Conservation (phyloP, 2,797 vertebrate genomes). For the Gallirallus australis region DNA sequence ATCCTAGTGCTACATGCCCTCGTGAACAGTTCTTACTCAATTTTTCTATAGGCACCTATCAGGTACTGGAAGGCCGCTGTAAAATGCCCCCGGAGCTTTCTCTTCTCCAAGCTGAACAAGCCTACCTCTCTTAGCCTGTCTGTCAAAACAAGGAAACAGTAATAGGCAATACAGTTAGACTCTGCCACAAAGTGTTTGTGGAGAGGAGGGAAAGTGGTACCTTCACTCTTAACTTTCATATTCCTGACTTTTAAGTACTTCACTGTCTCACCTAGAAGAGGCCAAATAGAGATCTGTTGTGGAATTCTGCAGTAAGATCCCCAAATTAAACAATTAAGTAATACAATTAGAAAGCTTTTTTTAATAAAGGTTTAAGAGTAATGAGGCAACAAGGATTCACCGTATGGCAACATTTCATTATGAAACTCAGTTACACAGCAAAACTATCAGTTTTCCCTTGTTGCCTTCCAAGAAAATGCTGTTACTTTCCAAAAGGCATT, state of each 20-base stretch:
- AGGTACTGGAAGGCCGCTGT: too few relatives aligned
- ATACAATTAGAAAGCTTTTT: conserved; percentile 29
- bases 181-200: background rate
- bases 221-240: background rate
- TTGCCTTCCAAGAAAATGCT: conserved; percentile 44
- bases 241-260: background rate
- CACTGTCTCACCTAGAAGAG: background rate
- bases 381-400: conserved; percentile 18
- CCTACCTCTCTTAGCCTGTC: too few relatives aligned
- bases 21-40: too few relatives aligned
- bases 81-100: too few relatives aligned
- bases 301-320: background rate
- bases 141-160: background rate
- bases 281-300: background rate
- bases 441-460: conserved; percentile 33
- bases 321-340: conserved; percentile 29
- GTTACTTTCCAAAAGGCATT: conserved; percentile 23
- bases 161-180: background rate
- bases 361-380: conserved; percentile 52
- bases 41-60: too few relatives aligned
- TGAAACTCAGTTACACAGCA: conserved; percentile 7
- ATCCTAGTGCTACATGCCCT: too few relatives aligned
- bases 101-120: too few relatives aligned
- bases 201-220: background rate
- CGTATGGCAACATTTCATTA: conserved; percentile 32